These are phyloP conservation scores for Troides oblongomaculatus DNA, from an alignment of 2,888 invertebrate genomes.

Conservation along the genomic window DNA sequence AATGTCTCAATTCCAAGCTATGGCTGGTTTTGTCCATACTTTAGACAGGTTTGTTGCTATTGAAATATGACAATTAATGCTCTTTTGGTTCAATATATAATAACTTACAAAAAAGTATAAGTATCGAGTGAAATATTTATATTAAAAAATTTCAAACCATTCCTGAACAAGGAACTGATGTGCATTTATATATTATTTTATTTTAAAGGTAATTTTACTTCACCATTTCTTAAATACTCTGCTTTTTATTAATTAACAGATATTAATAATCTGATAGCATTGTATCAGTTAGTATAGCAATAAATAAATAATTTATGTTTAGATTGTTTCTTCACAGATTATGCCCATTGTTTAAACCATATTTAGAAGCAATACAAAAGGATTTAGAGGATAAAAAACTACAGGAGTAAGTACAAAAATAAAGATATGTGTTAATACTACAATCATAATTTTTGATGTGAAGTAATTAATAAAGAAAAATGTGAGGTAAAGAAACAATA, in stretches of 20 bases:
- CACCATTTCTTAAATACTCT: background rate
- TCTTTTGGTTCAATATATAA: background rate
- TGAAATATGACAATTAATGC: background rate
- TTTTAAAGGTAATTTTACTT: background rate
- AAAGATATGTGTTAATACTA: background rate
- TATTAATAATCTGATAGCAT: background rate
- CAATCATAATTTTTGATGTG: background rate
- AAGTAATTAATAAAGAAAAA: background rate
- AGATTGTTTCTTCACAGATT: slow-evolving; percentile 67
- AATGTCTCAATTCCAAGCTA: slow-evolving; percentile 91
- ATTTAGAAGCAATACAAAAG: slow-evolving; percentile 93
- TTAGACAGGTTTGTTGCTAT: slow-evolving; percentile 82
- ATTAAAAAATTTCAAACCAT: too few species aligned
- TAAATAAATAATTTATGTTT: background rate
- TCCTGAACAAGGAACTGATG: too few species aligned
- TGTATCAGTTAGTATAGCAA: background rate
- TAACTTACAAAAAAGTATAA: background rate
- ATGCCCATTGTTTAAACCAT: slow-evolving; percentile 94
- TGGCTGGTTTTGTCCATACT: slow-evolving; percentile 94
- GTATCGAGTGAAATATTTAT: too few species aligned
- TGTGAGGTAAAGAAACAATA: too few species aligned
- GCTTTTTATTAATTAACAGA: background rate
- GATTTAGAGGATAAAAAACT: slow-evolving; percentile 89
- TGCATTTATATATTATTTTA: background rate
- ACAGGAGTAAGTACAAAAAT: slow-evolving; percentile 54